Evolutionary conservation across 2,888 invertebrate genomes (phyloP), one percentile per base, ranked within the genome.

Genomic region (Agonum fuliginosum): DNA sequence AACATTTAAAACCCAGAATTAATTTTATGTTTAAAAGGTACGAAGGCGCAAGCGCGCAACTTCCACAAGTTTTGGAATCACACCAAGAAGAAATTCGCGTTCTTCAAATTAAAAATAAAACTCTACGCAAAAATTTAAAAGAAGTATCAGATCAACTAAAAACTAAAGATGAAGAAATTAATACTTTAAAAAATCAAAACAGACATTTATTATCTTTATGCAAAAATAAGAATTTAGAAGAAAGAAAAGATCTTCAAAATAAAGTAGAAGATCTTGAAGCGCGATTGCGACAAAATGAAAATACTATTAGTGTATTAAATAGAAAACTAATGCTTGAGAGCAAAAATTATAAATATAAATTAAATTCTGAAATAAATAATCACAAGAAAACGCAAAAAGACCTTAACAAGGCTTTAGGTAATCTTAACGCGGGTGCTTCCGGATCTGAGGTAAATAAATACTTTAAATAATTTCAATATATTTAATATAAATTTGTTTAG

Each of bases 11-110:
- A 19, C 24, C 20, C 48, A 20, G 34, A 72, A 8, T 51, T 20
- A 22, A 74, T 78, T 1, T 54, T 48, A 19, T 8, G 19, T 54
- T 54, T 20, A 4, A 54, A n/a, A 91, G 91, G 82, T 94, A 93
- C 83, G 95, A 95, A 86, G 93, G 92, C 27, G 91, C 92, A 0
- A 93, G 93, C 83, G 94, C 94, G 0, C 94, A 95, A 84, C 86
- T 95, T 67, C 95, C 95, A 0, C 91, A 93, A 83, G 88, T 94
- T 2, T 87, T 95, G 41, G 92, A 92, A 85, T 92, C 94, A 0
- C 94, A 95, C 85, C 92, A 91, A 79, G 95, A 95, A 84, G 95
- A 95, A 86, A 88, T 94, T 74, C 89, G 94, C 69, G 89, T 93
- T 12, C 90, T 94, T 84, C 92, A 93, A 82, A 88, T 90, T 48